Evolutionary conservation across 2,113 vertebrate genomes (phyloP).

Genomic region (Alligator sinensis): DNA sequence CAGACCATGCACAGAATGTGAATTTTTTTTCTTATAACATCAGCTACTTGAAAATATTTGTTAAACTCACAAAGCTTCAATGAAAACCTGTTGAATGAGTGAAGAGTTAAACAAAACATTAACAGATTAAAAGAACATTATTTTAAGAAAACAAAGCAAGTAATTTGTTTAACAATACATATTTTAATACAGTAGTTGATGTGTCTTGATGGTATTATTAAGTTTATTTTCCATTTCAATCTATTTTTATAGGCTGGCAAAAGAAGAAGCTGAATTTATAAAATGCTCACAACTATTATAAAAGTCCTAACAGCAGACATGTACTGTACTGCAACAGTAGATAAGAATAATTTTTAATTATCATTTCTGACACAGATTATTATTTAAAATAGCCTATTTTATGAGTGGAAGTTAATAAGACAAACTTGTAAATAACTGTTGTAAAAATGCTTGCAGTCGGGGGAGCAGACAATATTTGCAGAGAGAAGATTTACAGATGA

Average conservation of each 20-base stretch:
- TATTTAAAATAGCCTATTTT: slow-evolving; percentile 75
- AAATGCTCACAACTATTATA: slow-evolving; percentile 70
- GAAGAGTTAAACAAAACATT: slow-evolving; percentile 50
- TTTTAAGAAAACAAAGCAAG: slow-evolving; percentile 42
- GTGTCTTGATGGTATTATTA: slow-evolving; percentile 17
- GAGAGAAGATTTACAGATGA: slow-evolving; percentile 57
- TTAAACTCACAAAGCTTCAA: slow-evolving; percentile 22
- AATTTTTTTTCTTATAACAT: slow-evolving; percentile 4
- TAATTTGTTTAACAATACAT: slow-evolving; percentile 60
- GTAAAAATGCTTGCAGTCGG: slow-evolving; percentile 76
- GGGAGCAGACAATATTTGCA: slow-evolving; percentile 67
- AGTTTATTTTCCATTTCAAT: slow-evolving; percentile 60
- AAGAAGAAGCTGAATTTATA: slow-evolving; percentile 63
- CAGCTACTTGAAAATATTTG: slow-evolving; percentile 14
- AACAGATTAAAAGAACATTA: slow-evolving; percentile 39
- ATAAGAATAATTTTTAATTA: slow-evolving; percentile 80
- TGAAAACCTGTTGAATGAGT: slow-evolving; percentile 67
- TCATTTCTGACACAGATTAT: slow-evolving; percentile 74
- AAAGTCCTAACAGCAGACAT: slow-evolving; percentile 61
- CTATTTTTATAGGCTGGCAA: slow-evolving; percentile 59
- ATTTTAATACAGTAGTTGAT: slow-evolving; percentile 21
- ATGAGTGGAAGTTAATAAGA: slow-evolving; percentile 72
- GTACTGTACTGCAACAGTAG: slow-evolving; percentile 66
- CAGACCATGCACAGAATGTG: background rate
- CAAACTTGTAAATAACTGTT: slow-evolving; percentile 76